A percentile compares a stretch with the other conserved stretches of the same genome.
Conservation (phyloP, 2,113 vertebrate species). For the Notothenia coriiceps region DNA sequence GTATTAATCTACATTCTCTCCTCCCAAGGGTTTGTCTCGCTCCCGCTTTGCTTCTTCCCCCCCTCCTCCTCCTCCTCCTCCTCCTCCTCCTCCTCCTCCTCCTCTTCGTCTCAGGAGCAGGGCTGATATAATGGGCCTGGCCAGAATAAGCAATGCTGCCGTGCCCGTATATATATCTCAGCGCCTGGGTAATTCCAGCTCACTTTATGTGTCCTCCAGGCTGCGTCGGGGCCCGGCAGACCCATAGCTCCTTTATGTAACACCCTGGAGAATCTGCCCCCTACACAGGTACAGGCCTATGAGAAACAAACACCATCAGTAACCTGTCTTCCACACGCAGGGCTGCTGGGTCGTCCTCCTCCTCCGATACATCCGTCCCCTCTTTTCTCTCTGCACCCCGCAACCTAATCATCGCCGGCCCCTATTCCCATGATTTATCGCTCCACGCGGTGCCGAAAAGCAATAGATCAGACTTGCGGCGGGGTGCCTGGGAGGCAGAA, state of each 20-base stretch:
- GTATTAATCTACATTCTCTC: constrained; percentile 71
- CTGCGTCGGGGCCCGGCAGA: constrained; percentile 64
- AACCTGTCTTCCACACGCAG: constrained; percentile 77
- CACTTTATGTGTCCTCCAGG: constrained; percentile 71
- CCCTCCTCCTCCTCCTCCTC: constrained; percentile 18
- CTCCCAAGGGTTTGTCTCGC: constrained; percentile 72
- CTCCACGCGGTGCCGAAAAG: constrained; percentile 65
- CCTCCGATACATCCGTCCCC: constrained; percentile 60
- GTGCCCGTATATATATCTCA: constrained; percentile 72
- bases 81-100: constrained; percentile 8
- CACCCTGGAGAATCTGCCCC: constrained; percentile 80
- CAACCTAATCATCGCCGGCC: constrained; percentile 82
- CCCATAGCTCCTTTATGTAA: constrained; percentile 81
- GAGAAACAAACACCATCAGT: constrained; percentile 86
- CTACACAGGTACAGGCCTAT: constrained; percentile 77
- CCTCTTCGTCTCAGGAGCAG: constrained; percentile 37
- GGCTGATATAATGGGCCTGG: constrained; percentile 72
- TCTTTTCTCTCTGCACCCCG: constrained; percentile 56
- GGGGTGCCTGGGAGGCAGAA: constrained; percentile 75
- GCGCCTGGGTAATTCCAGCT: constrained; percentile 76
- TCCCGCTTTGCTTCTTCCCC: constrained; percentile 20
- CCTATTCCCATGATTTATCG: constrained; percentile 86
- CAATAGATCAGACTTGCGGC: constrained; percentile 85
- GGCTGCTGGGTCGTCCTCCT: constrained; percentile 52
- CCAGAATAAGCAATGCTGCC: constrained; percentile 73